Evolutionary conservation across 2,797 vertebrate genomes (phyloP).

Genomic region (Myotis vivesi): DNA sequence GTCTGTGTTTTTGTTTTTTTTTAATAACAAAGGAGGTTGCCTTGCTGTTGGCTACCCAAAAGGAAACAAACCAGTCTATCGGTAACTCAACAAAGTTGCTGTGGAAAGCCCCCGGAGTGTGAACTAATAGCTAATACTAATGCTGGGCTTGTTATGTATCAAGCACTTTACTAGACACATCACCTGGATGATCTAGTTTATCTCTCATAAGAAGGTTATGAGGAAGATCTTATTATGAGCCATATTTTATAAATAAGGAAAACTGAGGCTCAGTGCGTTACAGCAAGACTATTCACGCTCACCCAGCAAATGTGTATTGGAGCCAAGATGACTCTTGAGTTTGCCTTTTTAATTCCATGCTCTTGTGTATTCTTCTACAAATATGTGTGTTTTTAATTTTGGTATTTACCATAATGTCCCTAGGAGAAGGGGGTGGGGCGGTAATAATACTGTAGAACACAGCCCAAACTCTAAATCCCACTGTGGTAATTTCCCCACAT

Average conservation of each 20-base stretch:
- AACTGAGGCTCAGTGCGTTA: not conserved
- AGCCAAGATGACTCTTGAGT: not conserved
- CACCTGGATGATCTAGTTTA: not conserved
- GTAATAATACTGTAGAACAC: not conserved
- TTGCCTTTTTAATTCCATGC: not conserved
- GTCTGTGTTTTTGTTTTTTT: not conserved
- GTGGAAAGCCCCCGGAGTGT: not conserved
- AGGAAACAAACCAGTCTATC: not conserved
- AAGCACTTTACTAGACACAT: not conserved
- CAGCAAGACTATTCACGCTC: not conserved
- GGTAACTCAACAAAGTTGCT: not conserved
- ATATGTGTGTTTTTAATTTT: slow-evolving; percentile 10
- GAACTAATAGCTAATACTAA: not conserved
- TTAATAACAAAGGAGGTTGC: not conserved
- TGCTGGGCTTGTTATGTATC: not conserved
- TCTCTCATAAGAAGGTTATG: not conserved
- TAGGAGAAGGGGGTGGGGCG: not conserved
- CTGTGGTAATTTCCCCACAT: not conserved
- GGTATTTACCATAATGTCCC: not conserved
- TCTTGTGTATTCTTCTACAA: not conserved
- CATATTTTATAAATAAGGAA: not conserved
- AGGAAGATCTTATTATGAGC: not conserved
- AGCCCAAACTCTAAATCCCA: not conserved
- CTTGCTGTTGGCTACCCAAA: not conserved
- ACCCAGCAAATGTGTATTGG: not conserved